A percentile compares a stretch with the other conserved stretches of the same genome.
These are phyloP conservation scores for Diplolepis rosae DNA, from an alignment of 2,888 invertebrate genomes.

Conservation along the genomic window DNA sequence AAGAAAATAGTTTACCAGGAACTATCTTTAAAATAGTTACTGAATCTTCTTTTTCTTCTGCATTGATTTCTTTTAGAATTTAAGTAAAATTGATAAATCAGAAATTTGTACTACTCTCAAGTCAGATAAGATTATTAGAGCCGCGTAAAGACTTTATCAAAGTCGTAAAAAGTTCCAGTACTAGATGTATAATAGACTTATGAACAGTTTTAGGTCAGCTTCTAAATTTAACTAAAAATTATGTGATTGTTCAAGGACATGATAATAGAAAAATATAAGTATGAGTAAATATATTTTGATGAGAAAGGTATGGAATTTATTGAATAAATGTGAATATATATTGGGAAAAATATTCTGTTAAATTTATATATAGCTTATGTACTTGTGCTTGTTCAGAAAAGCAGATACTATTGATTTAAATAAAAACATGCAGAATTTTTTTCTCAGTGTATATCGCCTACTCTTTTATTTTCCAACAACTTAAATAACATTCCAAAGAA, in stretches of 20 bases:
- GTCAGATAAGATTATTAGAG: background rate
- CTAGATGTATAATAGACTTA: background rate
- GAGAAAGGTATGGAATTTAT: no score
- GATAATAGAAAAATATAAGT: no score
- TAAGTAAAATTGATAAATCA: background rate
- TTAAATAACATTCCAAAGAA: background rate
- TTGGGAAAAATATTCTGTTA: no score
- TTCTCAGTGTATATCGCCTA: background rate
- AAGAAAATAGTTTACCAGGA: background rate
- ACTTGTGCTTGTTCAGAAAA: no score
- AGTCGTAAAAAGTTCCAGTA: slow-evolving; percentile 1
- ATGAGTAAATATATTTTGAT: no score
- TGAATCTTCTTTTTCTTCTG: background rate
- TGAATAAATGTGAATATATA: no score
- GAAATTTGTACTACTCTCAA: background rate
- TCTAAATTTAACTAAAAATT: background rate
- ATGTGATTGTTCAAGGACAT: background rate
- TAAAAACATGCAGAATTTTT: no score
- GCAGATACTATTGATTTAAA: no score
- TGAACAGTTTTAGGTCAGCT: background rate
- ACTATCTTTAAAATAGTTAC: background rate
- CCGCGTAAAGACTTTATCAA: background rate
- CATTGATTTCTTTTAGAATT: background rate
- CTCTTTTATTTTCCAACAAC: background rate
- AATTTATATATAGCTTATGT: no score